Base-by-base conservation (phyloP, 2,888 invertebrate genomes). In the Ectemnius continuus region DNA sequence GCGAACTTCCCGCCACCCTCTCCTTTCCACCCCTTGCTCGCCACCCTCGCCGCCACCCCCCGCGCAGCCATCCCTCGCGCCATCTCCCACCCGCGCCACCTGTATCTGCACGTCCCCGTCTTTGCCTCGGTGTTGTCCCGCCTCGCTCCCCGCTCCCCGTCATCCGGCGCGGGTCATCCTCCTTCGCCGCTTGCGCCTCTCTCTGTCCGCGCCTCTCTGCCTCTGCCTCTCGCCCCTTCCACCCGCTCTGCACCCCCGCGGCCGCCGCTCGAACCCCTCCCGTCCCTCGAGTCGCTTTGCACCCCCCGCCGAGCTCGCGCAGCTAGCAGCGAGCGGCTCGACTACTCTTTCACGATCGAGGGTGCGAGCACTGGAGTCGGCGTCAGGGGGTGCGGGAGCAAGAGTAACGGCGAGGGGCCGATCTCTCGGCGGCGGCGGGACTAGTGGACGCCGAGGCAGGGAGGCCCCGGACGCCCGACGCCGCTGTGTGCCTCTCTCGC, bases 401-500 rank as follows among this genome's bases (percentile, higher is more conserved):
- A 36, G 36, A 36, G 36, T 36, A 11, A 36, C 36, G 36, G 8
- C 36, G 36, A 36, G 36, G 11, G 36, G 11, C 5, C 11, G 11
- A 36, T 36, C 23, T 36, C 36, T 36, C 36, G 36, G 36, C 36
- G 57, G 56, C 60, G 75, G 58, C 67, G 60, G 75, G 16, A 67
- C 59, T 48, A 64, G 70, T 67, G 73, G 64, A 68, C 36, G 36
- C 8, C 36, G 36, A 67, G 69, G 71, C 65, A 72, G 73, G 78
- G 81, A 69, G 71, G 66, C 71, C 79, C 81, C 78, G 36, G 36
- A 6, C 36, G 36, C 36, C 36, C 82, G 75, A 81, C 79, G 81
- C 76, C 79, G 81, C 83, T 79, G 76, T 78, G 81, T 76, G 79
- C 79, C 76, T 36, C 36, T 11, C 36, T 83, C 75, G 81, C 72